Percentiles rank a stretch among this genome's conserved stretches.
These are phyloP conservation scores for Stigmatopora nigra DNA, from an alignment of 2,113 vertebrate species.

Conservation along the genomic window DNA sequence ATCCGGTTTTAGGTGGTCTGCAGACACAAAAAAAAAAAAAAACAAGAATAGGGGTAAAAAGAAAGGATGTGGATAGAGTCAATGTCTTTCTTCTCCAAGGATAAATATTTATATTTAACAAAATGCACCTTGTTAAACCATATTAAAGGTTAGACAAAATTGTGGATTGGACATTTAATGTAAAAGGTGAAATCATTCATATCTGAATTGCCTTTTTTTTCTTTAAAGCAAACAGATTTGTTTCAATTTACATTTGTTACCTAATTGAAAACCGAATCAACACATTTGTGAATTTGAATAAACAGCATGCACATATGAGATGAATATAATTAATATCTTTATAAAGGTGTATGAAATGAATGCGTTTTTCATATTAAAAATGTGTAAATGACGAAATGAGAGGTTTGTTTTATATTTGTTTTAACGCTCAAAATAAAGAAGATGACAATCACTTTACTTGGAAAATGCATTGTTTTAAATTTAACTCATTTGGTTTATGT, in stretches of 20 bases:
- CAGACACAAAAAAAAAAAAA: not conserved
- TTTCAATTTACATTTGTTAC: not conserved
- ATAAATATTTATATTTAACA: not conserved
- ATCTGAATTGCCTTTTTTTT: not conserved
- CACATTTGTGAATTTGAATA: too few relatives aligned
- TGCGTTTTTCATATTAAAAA: too few relatives aligned
- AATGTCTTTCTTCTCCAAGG: not conserved
- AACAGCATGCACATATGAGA: too few relatives aligned
- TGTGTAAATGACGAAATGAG: too few relatives aligned
- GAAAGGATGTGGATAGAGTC: too few relatives aligned
- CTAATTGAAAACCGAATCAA: too few relatives aligned
- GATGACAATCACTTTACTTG: not conserved
- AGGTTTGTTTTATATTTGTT: not conserved
- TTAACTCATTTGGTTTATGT: not conserved
- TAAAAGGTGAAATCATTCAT: too few relatives aligned
- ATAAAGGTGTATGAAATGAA: too few relatives aligned
- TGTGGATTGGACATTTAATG: too few relatives aligned
- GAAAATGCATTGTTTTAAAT: not conserved
- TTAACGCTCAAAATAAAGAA: not conserved
- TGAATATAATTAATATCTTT: too few relatives aligned
- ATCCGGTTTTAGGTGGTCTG: not conserved
- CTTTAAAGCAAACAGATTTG: not conserved
- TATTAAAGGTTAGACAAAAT: not conserved
- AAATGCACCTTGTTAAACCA: not conserved
- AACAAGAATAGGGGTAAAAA: too few relatives aligned